phyloP scores from a whole-genome alignment of 2,888 invertebrate genomes.

The Phania funesta region DNA sequence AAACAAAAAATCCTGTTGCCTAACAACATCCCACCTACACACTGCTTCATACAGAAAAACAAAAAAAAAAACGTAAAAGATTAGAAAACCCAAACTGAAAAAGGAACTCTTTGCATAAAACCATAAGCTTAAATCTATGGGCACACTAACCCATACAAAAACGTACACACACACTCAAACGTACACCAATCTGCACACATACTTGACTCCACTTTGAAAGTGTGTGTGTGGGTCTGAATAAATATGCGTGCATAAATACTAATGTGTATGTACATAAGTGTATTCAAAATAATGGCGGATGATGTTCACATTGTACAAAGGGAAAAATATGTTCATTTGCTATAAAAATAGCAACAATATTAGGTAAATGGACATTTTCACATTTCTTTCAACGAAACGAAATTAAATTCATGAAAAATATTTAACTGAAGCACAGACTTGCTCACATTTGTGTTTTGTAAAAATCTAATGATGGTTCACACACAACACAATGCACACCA shows the following conservation, averaged over 20 bases:
- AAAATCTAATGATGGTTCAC: constrained; percentile 7
- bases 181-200: not conserved
- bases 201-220: not conserved
- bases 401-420: not conserved
- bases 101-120: constrained; percentile 32
- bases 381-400: not conserved
- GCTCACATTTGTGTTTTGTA: not conserved
- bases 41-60: not conserved
- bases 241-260: not conserved
- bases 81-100: not conserved
- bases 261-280: not conserved
- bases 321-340: not conserved
- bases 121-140: not conserved
- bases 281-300: constrained; percentile 38
- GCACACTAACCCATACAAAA: not conserved
- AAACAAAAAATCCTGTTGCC: not conserved
- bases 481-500: not conserved
- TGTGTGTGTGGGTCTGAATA: not conserved
- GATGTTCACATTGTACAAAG: constrained; percentile 36
- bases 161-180: not conserved
- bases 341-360: constrained; percentile 11
- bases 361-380: constrained; percentile 26
- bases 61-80: not conserved
- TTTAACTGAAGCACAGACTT: not conserved
- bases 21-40: not conserved